A percentile compares a stretch with the other conserved stretches of the same genome.
Conservation (phyloP, 64 coral and sea anemone genomes). For the Orbicella faveolata region DNA sequence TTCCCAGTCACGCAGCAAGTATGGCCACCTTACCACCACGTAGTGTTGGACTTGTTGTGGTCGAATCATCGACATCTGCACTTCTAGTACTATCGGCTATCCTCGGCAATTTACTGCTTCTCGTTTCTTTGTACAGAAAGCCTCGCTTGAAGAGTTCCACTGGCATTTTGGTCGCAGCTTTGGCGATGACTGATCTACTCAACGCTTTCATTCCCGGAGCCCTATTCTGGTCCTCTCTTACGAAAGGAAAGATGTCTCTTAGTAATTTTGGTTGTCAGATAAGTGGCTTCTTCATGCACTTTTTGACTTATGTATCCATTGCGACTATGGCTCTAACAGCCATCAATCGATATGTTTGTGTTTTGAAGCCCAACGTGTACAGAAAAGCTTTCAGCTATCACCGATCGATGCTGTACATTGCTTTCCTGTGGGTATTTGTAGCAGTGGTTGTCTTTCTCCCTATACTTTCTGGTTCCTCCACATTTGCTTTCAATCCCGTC, state of each 20-base stretch:
- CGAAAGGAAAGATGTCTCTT: not conserved
- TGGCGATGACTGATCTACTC: not conserved
- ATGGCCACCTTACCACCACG: not conserved
- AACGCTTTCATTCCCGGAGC: not conserved
- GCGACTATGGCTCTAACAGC: constrained; percentile 20
- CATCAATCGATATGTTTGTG: constrained; percentile 8
- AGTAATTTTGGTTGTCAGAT: not conserved
- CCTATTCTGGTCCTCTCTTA: not conserved
- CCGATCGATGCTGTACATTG: constrained; percentile 19
- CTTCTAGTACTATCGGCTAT: too few relatives aligned
- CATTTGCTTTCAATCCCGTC: not conserved
- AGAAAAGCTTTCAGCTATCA: constrained; percentile 5
- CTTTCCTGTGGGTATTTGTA: constrained; percentile 34
- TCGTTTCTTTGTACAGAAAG: constrained; percentile 6
- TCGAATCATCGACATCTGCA: too few relatives aligned
- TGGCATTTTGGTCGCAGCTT: not conserved
- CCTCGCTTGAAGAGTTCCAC: not conserved
- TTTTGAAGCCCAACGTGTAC: constrained; percentile 12
- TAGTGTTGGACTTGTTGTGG: not conserved
- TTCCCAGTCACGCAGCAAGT: not conserved
- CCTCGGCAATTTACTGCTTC: too few relatives aligned
- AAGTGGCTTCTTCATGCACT: constrained; percentile 3
- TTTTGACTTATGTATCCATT: constrained; percentile 3
- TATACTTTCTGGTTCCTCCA: not conserved
- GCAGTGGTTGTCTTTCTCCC: constrained; percentile 13